A percentile compares a stretch with the other conserved stretches of the same genome.
Conservation (phyloP, 2,797 vertebrate genomes). For the Enteromius anoplus region DNA sequence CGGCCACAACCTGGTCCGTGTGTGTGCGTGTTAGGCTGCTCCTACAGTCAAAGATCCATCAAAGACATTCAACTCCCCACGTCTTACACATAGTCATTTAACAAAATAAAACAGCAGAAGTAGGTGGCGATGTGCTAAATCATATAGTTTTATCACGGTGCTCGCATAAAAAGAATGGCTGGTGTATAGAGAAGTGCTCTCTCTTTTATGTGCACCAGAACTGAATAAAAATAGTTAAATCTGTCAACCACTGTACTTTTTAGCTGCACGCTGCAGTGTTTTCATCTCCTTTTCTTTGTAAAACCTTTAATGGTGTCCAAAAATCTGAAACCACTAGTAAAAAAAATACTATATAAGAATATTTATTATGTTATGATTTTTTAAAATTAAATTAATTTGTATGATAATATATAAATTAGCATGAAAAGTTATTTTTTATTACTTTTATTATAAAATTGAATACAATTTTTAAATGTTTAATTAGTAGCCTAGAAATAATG, state of each 20-base stretch:
- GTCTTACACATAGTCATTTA: neutral
- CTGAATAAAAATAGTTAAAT: neutral
- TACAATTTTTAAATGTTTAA: neutral
- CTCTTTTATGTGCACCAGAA: neutral
- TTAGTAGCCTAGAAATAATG: neutral
- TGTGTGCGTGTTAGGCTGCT: constrained; percentile 25
- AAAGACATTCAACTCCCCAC: constrained; percentile 11
- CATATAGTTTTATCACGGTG: neutral
- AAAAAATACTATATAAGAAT: neutral
- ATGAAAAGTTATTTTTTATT: too few relatives aligned
- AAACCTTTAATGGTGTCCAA: neutral
- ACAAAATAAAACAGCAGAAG: constrained; percentile 5
- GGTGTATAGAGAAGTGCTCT: neutral
- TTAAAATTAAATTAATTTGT: too few relatives aligned
- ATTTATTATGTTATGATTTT: too few relatives aligned
- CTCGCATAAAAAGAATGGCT: constrained; percentile 4
- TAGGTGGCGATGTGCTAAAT: neutral
- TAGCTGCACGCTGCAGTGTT: neutral
- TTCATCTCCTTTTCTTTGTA: neutral
- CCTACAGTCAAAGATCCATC: constrained; percentile 5
- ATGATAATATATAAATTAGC: too few relatives aligned
- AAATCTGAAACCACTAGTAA: neutral
- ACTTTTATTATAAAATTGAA: too few relatives aligned
- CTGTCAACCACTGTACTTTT: neutral
- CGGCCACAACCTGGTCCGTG: constrained; percentile 10